Evolutionary conservation across 2,888 invertebrate genomes (phyloP).

Genomic region (Adela reaumurella): DNA sequence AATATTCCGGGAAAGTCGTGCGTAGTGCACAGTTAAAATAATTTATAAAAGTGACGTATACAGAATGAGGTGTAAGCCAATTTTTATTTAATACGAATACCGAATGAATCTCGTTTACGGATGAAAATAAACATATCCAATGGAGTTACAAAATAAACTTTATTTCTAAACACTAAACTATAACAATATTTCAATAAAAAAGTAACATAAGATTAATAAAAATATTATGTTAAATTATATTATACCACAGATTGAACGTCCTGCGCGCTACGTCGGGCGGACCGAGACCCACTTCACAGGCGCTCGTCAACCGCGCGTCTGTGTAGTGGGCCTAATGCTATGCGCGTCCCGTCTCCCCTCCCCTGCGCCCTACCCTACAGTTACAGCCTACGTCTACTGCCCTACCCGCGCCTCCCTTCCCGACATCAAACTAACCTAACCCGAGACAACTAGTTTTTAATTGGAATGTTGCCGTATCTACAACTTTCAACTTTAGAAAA

Average conservation of each 20-base stretch:
- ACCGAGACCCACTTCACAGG: no score
- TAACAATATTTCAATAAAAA: slow-evolving; percentile 45
- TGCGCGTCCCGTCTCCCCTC: slow-evolving; percentile 11
- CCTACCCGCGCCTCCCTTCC: no score
- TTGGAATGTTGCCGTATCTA: neutral
- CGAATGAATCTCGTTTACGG: neutral
- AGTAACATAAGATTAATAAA: slow-evolving; percentile 50
- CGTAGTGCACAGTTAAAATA: no score
- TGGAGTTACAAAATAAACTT: slow-evolving; percentile 43
- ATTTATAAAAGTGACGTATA: no score
- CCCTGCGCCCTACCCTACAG: neutral
- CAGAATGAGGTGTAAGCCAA: no score
- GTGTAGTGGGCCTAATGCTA: no score
- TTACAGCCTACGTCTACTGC: neutral
- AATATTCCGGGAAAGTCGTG: no score
- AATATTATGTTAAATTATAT: slow-evolving; percentile 44
- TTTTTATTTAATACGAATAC: no score
- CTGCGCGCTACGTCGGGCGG: slow-evolving; percentile 27
- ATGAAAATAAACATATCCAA: neutral
- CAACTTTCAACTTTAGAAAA: no score
- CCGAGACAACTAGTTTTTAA: neutral
- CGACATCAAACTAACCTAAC: neutral
- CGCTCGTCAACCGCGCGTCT: no score
- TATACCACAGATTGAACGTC: slow-evolving; percentile 52
- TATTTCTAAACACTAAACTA: slow-evolving; percentile 50